Conservation (phyloP, 2,888 invertebrate species). For the Mamestra brassicae region DNA sequence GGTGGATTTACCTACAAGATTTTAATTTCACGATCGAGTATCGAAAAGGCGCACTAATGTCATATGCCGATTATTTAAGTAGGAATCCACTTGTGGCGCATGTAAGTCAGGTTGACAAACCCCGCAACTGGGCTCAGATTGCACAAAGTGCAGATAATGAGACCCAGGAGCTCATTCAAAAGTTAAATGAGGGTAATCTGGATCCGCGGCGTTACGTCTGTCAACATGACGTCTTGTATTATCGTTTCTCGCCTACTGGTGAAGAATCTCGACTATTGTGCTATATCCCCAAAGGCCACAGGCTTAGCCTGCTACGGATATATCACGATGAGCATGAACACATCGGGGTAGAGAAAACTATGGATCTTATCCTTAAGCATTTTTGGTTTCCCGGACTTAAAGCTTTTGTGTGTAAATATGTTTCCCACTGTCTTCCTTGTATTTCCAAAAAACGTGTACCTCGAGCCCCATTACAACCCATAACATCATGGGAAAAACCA, state of each 20-base stretch:
- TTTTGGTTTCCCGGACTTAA: neutral
- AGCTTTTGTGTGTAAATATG: neutral
- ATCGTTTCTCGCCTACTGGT: too few relatives aligned
- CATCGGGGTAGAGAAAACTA: neutral
- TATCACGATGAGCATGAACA: neutral
- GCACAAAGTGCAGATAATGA: neutral
- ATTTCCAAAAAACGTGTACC: too few relatives aligned
- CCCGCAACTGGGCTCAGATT: neutral
- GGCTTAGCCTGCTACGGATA: neutral
- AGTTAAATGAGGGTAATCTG: neutral
- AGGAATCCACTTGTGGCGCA: constrained; percentile 6
- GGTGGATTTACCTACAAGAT: constrained; percentile 58
- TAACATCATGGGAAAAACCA: neutral
- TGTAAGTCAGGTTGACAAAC: neutral
- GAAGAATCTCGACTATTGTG: too few relatives aligned
- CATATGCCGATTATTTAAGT: constrained; percentile 47
- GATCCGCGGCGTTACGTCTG: too few relatives aligned
- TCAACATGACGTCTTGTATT: too few relatives aligned
- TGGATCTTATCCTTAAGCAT: neutral
- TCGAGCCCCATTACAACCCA: too few relatives aligned
- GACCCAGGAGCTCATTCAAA: neutral
- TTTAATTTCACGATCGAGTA: constrained; percentile 56
- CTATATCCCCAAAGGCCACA: neutral
- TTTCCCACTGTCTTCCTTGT: neutral
- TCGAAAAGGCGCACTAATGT: constrained; percentile 51